Conservation (phyloP, 2,113 vertebrate genomes). For the Podilymbus podiceps region DNA sequence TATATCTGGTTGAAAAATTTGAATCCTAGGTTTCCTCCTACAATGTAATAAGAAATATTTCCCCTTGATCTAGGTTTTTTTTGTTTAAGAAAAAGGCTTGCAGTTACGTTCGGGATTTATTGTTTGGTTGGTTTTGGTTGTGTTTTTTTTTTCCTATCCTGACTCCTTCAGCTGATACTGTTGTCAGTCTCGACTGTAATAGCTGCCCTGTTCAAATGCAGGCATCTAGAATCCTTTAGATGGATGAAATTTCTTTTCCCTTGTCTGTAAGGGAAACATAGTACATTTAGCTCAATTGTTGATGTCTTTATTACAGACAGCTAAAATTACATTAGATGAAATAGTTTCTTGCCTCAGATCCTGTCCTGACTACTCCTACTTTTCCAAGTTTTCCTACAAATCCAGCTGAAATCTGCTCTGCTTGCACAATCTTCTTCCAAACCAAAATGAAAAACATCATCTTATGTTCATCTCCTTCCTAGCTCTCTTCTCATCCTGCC, state of each 20-base stretch:
- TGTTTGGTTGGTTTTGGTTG: accelerated
- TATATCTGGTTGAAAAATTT: not conserved
- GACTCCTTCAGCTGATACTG: not conserved
- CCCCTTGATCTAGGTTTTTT: not conserved
- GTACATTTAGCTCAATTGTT: not conserved
- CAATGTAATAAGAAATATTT: not conserved
- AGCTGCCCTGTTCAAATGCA: not conserved
- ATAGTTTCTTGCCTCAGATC: not conserved
- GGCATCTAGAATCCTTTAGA: not conserved
- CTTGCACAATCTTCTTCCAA: not conserved
- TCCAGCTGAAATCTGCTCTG: not conserved
- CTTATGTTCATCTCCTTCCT: not conserved
- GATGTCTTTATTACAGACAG: not conserved
- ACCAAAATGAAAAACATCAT: not conserved
- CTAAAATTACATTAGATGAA: not conserved
- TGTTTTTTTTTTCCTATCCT: not conserved
- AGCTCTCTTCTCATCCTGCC: not conserved
- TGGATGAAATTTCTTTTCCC: not conserved
- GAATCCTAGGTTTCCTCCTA: not conserved
- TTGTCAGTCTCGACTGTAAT: not conserved
- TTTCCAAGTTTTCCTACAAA: not conserved
- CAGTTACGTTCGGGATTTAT: not conserved
- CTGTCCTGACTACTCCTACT: not conserved
- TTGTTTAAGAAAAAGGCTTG: not conserved
- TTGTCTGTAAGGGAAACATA: not conserved